phyloP scores from a whole-genome alignment of 2,888 invertebrate species.

The Pegoplata infirma region DNA sequence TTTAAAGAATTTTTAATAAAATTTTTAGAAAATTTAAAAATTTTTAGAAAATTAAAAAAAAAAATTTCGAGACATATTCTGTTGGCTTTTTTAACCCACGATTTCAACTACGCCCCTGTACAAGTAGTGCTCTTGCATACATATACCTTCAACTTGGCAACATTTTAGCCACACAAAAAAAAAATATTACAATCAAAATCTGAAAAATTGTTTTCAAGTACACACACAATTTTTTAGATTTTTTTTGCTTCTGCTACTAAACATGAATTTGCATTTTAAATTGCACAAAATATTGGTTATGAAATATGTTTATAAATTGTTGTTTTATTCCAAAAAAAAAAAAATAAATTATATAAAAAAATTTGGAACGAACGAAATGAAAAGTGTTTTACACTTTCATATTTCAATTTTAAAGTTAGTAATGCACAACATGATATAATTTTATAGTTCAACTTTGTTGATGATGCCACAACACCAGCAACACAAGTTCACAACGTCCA shows the following conservation, averaged over 20 bases:
- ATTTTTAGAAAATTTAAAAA: too few species aligned
- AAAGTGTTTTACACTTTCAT: not conserved
- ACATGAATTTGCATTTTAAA: slow-evolving; percentile 57
- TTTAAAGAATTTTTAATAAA: too few species aligned
- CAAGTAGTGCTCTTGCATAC: too few species aligned
- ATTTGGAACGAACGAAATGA: too few species aligned
- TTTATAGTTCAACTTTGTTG: not conserved
- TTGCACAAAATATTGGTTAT: slow-evolving; percentile 50
- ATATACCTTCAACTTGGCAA: slow-evolving; percentile 18
- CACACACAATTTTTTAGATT: not conserved
- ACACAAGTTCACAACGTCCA: too few species aligned
- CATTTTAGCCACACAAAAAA: slow-evolving; percentile 7
- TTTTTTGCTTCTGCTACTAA: not conserved
- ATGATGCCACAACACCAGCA: not conserved
- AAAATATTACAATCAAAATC: slow-evolving; percentile 14
- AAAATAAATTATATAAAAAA: slow-evolving; percentile 5
- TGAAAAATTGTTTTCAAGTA: slow-evolving; percentile 20
- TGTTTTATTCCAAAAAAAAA: not conserved
- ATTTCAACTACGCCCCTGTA: too few species aligned
- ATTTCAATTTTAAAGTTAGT: too few species aligned
- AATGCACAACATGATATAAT: too few species aligned
- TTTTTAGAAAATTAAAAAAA: too few species aligned
- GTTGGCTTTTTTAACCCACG: too few species aligned
- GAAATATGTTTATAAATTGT: slow-evolving; percentile 31
- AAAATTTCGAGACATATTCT: too few species aligned